Conservation (phyloP, 2,113 vertebrate genomes). For the Orientallactaga bullata region DNA sequence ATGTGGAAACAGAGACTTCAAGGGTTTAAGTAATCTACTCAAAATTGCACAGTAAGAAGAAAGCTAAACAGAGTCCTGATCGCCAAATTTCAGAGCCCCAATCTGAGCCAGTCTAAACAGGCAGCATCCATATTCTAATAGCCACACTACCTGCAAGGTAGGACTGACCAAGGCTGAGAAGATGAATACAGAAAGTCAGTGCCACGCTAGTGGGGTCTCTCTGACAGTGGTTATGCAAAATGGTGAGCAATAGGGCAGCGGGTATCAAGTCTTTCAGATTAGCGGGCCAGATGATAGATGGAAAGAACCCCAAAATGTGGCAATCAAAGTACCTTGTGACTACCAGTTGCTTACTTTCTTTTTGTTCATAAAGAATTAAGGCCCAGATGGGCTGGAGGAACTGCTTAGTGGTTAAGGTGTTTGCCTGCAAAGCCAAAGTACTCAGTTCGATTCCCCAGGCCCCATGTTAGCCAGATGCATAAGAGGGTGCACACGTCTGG, state of each 20-base stretch:
- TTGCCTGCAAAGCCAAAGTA: too few relatives aligned
- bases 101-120: background rate
- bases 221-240: background rate
- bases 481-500: too few relatives aligned
- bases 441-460: too few relatives aligned
- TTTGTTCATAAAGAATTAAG: background rate
- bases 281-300: background rate
- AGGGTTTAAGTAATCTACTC: background rate
- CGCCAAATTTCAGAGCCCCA: background rate
- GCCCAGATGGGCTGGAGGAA: background rate
- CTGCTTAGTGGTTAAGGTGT: too few relatives aligned
- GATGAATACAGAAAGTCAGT: background rate
- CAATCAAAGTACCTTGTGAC: background rate
- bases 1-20: background rate
- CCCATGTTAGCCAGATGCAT: too few relatives aligned
- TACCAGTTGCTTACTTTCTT: background rate
- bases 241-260: slow-evolving; percentile 11
- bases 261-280: slow-evolving; percentile 8
- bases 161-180: background rate
- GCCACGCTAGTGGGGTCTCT: background rate
- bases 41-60: background rate
- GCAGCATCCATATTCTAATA: background rate
- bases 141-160: background rate
- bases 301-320: background rate
- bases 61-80: background rate